Conservation (phyloP, 2,888 invertebrate genomes). For the Cylloceria caligata region DNA sequence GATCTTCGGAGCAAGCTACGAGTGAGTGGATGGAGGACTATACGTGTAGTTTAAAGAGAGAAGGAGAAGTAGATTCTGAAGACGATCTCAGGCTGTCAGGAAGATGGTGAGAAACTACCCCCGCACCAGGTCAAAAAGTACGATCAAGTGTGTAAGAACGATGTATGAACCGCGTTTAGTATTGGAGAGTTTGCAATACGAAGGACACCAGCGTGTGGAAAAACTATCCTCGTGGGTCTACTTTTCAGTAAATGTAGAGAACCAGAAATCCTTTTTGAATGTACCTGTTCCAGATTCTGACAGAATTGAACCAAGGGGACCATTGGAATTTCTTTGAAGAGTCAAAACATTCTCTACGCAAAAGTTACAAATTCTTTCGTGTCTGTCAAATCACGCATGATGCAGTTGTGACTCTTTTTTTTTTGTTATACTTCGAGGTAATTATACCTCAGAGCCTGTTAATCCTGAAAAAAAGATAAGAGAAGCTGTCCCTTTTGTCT, state of each 20-base stretch:
- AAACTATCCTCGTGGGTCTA: conserved; percentile 16
- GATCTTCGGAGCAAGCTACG: conserved; percentile 6
- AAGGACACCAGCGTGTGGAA: conserved; percentile 12
- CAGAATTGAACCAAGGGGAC: conserved; percentile 8
- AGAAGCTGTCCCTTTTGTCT: conserved; percentile 7
- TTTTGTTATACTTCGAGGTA: not conserved
- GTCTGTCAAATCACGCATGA: not conserved
- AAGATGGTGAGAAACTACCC: conserved; percentile 15
- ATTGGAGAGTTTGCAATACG: not conserved
- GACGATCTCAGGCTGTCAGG: not conserved
- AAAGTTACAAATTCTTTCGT: not conserved
- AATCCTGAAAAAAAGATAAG: conserved; percentile 4
- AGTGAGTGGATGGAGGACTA: not conserved
- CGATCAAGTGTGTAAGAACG: not conserved
- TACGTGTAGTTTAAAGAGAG: not conserved
- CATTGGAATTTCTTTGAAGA: not conserved
- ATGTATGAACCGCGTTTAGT: not conserved
- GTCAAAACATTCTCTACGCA: not conserved
- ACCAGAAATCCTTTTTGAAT: conserved; percentile 17
- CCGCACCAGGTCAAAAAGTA: conserved; percentile 13
- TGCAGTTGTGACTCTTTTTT: not conserved
- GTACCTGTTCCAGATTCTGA: not conserved
- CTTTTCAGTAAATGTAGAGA: conserved; percentile 1
- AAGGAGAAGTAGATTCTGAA: conserved; percentile 5
- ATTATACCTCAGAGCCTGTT: not conserved